phyloP scores from a whole-genome alignment of 2,797 vertebrate genomes.

The Muscicapa striata region DNA sequence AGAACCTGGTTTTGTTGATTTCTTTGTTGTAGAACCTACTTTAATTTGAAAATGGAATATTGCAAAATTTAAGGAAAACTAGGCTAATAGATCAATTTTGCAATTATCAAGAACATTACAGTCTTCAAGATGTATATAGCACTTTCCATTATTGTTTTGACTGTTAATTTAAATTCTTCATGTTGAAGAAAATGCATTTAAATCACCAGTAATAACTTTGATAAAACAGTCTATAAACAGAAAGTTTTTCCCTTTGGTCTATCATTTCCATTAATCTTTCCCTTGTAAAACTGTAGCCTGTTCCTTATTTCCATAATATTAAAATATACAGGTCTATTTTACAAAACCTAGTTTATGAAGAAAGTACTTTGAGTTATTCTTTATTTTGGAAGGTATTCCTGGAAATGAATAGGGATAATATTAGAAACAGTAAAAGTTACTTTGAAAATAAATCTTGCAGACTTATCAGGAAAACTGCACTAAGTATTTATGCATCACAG shows the following conservation, averaged over 20 bases:
- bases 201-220: not conserved
- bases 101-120: not conserved
- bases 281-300: not conserved
- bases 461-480: not conserved
- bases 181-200: not conserved
- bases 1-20: not conserved
- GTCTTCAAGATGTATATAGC: not conserved
- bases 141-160: not conserved
- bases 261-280: not conserved
- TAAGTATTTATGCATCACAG: not conserved
- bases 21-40: not conserved
- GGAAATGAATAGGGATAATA: not conserved
- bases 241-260: not conserved
- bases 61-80: not conserved
- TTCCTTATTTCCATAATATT: not conserved
- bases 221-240: not conserved
- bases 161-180: not conserved
- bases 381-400: not conserved
- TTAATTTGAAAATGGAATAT: not conserved
- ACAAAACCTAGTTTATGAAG: not conserved
- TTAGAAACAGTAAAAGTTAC: not conserved
- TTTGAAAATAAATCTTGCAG: not conserved
- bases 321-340: not conserved
- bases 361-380: not conserved
- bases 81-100: not conserved